Evolutionary conservation across 2,888 invertebrate species (phyloP), one percentile per base, ranked within the genome.

Genomic region (Andrena praecox): DNA sequence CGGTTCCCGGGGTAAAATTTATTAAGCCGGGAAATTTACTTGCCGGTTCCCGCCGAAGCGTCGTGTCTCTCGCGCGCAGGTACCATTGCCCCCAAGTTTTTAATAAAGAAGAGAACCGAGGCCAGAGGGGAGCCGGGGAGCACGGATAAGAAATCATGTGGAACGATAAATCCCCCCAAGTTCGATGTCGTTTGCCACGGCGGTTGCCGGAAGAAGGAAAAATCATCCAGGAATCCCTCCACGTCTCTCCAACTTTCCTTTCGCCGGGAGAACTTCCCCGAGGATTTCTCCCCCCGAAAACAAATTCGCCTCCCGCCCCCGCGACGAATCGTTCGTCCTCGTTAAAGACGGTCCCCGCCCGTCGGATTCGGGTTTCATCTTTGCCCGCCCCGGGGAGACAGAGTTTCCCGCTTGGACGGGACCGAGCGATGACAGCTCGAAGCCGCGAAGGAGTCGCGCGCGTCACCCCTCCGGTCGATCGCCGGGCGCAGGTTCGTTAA

Each of bases 101-200:
- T 59, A 52, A 70, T 64, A 33, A 60, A 48, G 20, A 35, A n/a
- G 10, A 8, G 8, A 16, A 5, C 8, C 2, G 1, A 33, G 42
- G n/a, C 8, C 3, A 24, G 16, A 10, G 1, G 5, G 50, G 27
- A 35, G 31, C 24, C 63, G 8, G 62, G 10, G 24, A 16, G 60
- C 50, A 29, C n/a, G 70, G 70, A 71, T 54, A 42, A 77, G 77
- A 71, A 80, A 71, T 77, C 77, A 62, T 35, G 66, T 20, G 42
- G 62, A 66, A 66, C 78, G 70, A 80, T 80, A 80, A 77, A 77
- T 80, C 70, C 62, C 60, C 42, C 52, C n/a, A 77, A 80, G 70
- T 71, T 67, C 42, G 64, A 56, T 69, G 50, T 27, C 29, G 48
- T 59, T 59, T 59, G 4, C 74, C 60, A 29, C 60, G 42, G 48